Evolutionary conservation across 2,797 vertebrate species (phyloP).

Genomic region (Manis crassicaudata): DNA sequence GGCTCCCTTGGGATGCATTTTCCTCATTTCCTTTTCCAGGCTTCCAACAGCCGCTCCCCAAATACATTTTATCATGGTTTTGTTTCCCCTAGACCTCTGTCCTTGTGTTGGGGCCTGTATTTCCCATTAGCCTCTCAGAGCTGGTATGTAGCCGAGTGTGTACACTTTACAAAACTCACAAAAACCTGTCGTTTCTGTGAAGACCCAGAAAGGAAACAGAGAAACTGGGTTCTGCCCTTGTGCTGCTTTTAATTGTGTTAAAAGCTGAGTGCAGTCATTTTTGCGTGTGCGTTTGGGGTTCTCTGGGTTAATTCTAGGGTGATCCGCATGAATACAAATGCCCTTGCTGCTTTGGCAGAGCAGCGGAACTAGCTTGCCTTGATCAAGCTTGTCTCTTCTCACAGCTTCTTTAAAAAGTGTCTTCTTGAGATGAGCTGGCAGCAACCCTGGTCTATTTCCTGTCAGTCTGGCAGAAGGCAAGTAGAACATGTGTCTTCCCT

Average conservation of each 20-base stretch:
- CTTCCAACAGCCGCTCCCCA: neutral
- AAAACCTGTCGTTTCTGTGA: neutral
- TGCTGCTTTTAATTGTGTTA: neutral
- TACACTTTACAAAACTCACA: neutral
- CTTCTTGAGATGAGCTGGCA: slow-evolving; percentile 19
- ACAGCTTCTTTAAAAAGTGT: neutral
- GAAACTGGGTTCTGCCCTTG: neutral
- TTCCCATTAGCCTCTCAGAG: neutral
- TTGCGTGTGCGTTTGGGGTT: neutral
- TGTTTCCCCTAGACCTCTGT: neutral
- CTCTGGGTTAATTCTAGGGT: neutral
- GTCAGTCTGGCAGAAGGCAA: neutral
- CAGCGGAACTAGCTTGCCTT: neutral
- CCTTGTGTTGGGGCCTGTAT: neutral
- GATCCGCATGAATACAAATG: neutral
- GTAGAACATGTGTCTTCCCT: neutral
- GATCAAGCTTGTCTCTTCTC: neutral
- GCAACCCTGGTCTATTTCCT: neutral
- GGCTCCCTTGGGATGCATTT: neutral
- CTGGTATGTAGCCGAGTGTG: accelerated
- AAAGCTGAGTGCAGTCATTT: neutral
- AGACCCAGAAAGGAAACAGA: neutral
- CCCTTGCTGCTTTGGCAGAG: neutral
- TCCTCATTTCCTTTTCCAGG: neutral
- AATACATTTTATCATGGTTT: neutral